Evolutionary conservation across 2,888 invertebrate genomes (phyloP).

Genomic region (Aricia artaxerxes): DNA sequence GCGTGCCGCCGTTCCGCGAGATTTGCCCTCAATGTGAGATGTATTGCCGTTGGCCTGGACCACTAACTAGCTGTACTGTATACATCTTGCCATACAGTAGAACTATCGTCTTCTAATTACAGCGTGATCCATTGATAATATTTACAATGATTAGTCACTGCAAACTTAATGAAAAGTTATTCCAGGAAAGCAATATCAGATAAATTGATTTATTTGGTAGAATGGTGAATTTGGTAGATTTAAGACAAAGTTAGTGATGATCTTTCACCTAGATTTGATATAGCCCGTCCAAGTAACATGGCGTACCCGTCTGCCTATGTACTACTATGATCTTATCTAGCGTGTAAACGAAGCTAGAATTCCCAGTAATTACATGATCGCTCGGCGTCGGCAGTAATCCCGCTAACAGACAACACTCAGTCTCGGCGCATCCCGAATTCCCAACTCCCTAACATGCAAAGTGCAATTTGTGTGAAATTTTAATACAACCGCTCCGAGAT

Average conservation of each 20-base stretch:
- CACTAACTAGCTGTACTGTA: neutral
- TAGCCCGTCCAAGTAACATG: no score
- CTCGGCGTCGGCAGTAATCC: neutral
- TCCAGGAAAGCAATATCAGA: no score
- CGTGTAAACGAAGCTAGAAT: neutral
- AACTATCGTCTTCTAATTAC: no score
- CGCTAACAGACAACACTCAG: neutral
- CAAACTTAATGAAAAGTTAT: no score
- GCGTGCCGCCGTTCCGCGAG: neutral
- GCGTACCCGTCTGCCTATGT: no score
- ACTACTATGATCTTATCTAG: neutral
- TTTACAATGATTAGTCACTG: no score
- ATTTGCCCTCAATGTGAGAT: neutral
- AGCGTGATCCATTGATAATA: no score
- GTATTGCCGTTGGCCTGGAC: neutral
- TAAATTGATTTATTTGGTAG: no score
- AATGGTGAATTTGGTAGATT: no score
- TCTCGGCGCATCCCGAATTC: neutral
- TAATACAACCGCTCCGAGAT: slow-evolving; percentile 17
- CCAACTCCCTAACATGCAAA: neutral
- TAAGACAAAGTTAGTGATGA: no score
- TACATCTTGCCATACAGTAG: no score
- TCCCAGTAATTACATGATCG: neutral
- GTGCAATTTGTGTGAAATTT: slow-evolving; percentile 27
- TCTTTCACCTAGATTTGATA: no score